Evolutionary conservation across 2,888 invertebrate species (phyloP).

Genomic region (Idaea biselata): DNA sequence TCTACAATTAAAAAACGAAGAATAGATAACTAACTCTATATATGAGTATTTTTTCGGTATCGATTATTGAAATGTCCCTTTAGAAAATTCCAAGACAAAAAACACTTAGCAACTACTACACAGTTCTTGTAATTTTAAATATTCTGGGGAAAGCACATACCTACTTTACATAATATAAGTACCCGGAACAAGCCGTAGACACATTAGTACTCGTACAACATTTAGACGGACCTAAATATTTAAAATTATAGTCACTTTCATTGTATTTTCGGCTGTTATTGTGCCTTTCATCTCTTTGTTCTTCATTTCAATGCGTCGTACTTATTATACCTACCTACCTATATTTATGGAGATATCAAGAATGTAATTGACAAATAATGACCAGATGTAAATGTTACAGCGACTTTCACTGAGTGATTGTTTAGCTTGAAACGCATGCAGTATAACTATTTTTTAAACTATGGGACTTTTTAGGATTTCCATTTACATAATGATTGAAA

Average conservation of each 20-base stretch:
- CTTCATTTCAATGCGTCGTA: constrained; percentile 18
- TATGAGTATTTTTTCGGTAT: no score
- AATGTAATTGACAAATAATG: constrained; percentile 29
- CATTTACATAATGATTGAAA: not conserved
- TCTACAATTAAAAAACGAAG: no score
- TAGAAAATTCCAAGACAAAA: no score
- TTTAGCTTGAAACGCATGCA: constrained; percentile 8
- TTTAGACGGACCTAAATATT: not conserved
- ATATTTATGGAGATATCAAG: constrained; percentile 24
- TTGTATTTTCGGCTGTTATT: constrained; percentile 10
- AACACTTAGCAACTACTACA: no score
- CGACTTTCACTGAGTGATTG: constrained; percentile 28
- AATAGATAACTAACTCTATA: no score
- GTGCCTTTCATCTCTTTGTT: constrained; percentile 25
- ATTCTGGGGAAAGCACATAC: no score
- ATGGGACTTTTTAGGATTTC: not conserved
- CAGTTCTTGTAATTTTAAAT: no score
- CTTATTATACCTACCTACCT: constrained; percentile 15
- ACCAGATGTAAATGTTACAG: constrained; percentile 20
- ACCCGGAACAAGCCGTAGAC: not conserved
- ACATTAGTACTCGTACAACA: not conserved
- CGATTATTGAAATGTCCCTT: no score
- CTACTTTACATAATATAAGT: no score
- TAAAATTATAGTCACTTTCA: constrained; percentile 6
- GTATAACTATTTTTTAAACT: not conserved